A percentile compares a stretch with the other conserved stretches of the same genome.
Evolutionary conservation across 2,113 vertebrate species (phyloP).

Genomic region (Neofelis nebulosa): DNA sequence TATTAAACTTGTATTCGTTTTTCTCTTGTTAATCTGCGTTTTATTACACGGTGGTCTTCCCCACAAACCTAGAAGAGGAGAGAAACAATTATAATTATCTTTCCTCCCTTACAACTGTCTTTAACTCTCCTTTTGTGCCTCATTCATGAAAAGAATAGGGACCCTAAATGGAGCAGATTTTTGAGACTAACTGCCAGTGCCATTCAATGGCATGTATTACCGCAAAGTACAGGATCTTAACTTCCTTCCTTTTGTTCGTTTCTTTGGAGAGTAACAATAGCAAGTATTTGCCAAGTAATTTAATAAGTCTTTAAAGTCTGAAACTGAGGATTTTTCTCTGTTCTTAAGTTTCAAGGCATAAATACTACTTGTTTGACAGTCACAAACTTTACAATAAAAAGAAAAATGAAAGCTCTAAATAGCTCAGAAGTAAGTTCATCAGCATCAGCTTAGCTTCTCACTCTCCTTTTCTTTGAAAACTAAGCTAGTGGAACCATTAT

Average conservation of each 20-base stretch:
- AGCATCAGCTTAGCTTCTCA: background rate
- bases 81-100: conserved; percentile 13
- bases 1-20: background rate
- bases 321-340: conserved; percentile 69
- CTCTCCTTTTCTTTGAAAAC: background rate
- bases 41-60: background rate
- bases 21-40: background rate
- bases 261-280: conserved; percentile 45
- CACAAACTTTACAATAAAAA: background rate
- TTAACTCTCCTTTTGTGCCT: background rate
- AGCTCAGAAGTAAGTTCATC: background rate
- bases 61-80: background rate
- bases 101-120: background rate
- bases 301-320: conserved; percentile 52
- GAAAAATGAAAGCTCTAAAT: background rate
- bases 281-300: conserved; percentile 63
- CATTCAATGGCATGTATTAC: background rate
- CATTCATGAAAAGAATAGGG: background rate
- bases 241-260: conserved; percentile 44
- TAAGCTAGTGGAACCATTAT: background rate
- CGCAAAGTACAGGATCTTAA: background rate
- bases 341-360: conserved; percentile 62
- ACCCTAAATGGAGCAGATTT: background rate
- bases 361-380: conserved; percentile 67
- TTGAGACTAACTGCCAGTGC: background rate